These are phyloP conservation scores for Perca flavescens DNA, from an alignment of 2,113 vertebrate genomes.

Conservation along the genomic window DNA sequence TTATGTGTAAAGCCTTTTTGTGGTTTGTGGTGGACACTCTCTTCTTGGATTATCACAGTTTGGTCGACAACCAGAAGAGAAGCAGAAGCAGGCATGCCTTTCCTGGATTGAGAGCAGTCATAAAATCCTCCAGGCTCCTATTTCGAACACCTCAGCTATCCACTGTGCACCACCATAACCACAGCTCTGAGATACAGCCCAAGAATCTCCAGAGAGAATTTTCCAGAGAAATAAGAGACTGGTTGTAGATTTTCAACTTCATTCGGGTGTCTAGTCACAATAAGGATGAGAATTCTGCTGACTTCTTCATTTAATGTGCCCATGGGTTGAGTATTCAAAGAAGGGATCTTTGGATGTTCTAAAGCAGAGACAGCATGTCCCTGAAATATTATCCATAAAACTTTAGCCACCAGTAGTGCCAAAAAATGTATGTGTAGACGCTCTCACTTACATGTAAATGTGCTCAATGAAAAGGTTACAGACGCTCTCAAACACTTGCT, in stretches of 20 bases:
- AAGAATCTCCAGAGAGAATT: conserved; percentile 39
- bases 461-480: neutral
- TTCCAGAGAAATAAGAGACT: conserved; percentile 59
- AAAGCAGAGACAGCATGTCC: conserved; percentile 12
- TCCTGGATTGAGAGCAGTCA: conserved; percentile 63
- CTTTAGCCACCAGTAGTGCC: neutral
- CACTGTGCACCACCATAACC: conserved; percentile 55
- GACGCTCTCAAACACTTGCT: neutral
- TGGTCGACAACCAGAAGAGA: conserved; percentile 52
- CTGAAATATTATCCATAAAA: conserved; percentile 6
- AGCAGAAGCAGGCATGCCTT: conserved; percentile 59
- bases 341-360: conserved; percentile 16
- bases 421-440: neutral
- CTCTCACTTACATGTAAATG: neutral
- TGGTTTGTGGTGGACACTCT: conserved; percentile 50
- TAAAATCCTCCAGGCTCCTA: conserved; percentile 63
- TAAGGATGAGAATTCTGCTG: conserved; percentile 64
- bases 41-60: conserved; percentile 48
- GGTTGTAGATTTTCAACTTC: conserved; percentile 50
- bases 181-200: conserved; percentile 50
- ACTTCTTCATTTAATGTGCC: conserved; percentile 51
- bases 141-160: conserved; percentile 70
- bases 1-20: conserved; percentile 33
- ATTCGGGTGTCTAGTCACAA: conserved; percentile 63
- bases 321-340: conserved; percentile 26